A percentile compares a stretch with the other conserved stretches of the same genome.
phyloP scores from a whole-genome alignment of 2,888 invertebrate species.

The Callosobruchus maculatus region DNA sequence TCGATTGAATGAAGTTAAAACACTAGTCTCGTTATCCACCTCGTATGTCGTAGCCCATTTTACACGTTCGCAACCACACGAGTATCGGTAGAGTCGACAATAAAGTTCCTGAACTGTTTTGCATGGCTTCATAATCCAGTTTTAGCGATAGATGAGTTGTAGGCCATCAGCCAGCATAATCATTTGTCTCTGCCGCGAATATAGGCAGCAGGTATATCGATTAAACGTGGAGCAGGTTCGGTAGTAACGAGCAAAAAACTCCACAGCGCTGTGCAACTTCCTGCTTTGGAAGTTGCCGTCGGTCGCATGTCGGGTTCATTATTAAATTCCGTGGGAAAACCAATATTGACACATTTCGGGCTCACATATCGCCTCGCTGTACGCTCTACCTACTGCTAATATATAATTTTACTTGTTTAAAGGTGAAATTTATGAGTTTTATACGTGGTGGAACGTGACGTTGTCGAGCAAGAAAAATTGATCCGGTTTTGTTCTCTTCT shows the following conservation, averaged over 20 bases:
- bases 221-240: background rate
- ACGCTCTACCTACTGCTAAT: background rate
- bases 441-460: background rate
- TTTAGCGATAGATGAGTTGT: background rate
- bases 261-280: background rate
- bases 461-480: background rate
- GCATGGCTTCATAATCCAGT: background rate
- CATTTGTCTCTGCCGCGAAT: background rate
- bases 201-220: background rate
- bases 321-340: background rate
- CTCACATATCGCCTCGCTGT: background rate
- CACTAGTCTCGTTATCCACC: too few species aligned
- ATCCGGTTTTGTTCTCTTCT: background rate
- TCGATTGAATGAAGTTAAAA: too few species aligned
- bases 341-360: background rate
- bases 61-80: background rate
- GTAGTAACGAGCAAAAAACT: background rate
- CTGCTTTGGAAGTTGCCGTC: background rate
- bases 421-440: background rate
- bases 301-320: background rate
- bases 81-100: background rate
- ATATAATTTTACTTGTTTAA: background rate
- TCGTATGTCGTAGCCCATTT: too few species aligned
- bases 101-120: background rate
- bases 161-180: background rate